Base-by-base conservation (phyloP, 1,140 invertebrate genomes). In the Diorhabda sublineata region DNA sequence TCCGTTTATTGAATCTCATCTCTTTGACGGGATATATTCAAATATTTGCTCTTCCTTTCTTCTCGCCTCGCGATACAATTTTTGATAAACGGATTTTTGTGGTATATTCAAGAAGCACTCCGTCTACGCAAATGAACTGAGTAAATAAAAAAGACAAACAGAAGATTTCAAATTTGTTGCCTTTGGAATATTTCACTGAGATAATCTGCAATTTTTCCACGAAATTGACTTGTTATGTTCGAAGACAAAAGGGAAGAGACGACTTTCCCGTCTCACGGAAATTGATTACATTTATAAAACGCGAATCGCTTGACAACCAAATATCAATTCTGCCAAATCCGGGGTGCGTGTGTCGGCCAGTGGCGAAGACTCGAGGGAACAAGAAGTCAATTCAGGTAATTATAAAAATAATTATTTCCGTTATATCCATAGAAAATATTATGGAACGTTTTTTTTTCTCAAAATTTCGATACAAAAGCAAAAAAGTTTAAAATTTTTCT, bases 121-220 rank as follows among this genome's bases (percentile, higher is more conserved):
- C 47, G 62, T 64, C 11, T 26, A 64, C 42, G 62, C 62, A 64
- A 64, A 56, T 64, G 66, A 68, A 59, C 59, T 67, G 62, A 71
- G 69, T 71, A 73, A 73, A 71, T 73, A 73, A 73, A 73, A 69
- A 72, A 74, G 73, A 72, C 67, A 71, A 71, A 74, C 70, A 74
- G 71, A 71, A 68, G 69, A 70, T 72, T 74, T 74, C 65, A 72
- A 74, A 74, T 72, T 74, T 74, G 73, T 74, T 74, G 70, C 73
- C 68, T 65, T 72, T 72, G 64, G 67, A 74, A 74, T 74, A 71
- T 74, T 72, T 74, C 73, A 74, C 70, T 60, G 60, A 69, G 66
- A 72, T 72, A 74, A 72, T 72, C 70, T 67, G 68, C 64, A 62
- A 61, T 61, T 74, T 74, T 74, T 74, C 73, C 73, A 61, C 64